These are phyloP conservation scores for Amphipoea lucens DNA, from an alignment of 2,888 invertebrate genomes.

Conservation along the genomic window DNA sequence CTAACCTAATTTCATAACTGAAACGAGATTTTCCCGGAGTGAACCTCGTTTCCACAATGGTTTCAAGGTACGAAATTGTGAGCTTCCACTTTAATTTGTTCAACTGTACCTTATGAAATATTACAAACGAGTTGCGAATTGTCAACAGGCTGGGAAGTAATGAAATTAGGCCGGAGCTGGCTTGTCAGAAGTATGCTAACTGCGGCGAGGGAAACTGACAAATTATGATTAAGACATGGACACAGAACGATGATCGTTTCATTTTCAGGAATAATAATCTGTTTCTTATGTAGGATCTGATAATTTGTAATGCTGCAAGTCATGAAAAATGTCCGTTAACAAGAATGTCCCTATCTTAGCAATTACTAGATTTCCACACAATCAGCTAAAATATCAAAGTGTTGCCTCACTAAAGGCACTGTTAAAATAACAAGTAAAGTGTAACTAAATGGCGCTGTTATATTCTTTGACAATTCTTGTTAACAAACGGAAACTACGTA, in stretches of 20 bases:
- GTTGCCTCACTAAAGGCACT: slow-evolving; percentile 9
- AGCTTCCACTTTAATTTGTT: slow-evolving; percentile 56
- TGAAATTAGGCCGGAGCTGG: slow-evolving; percentile 57
- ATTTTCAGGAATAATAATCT: neutral
- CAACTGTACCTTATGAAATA: slow-evolving; percentile 59
- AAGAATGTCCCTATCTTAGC: neutral
- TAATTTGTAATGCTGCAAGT: neutral
- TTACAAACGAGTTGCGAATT: slow-evolving; percentile 59
- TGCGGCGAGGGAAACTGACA: slow-evolving; percentile 22
- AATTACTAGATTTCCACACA: neutral
- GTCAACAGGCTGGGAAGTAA: slow-evolving; percentile 60
- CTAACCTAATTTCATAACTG: slow-evolving; percentile 59
- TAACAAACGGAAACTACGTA: slow-evolving; percentile 62
- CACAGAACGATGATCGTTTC: neutral
- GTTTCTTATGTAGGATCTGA: neutral
- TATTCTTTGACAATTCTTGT: slow-evolving; percentile 51
- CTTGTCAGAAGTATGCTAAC: slow-evolving; percentile 5
- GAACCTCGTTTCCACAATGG: slow-evolving; percentile 57
- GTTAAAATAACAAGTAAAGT: slow-evolving; percentile 28
- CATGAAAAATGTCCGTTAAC: neutral
- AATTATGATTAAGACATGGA: slow-evolving; percentile 1
- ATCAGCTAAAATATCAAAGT: neutral
- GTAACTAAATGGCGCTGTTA: slow-evolving; percentile 32
- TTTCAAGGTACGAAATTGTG: slow-evolving; percentile 53
- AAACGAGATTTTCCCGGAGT: slow-evolving; percentile 51